phyloP scores from a whole-genome alignment of 1,140 invertebrate genomes.

The Hycleus cichorii region DNA sequence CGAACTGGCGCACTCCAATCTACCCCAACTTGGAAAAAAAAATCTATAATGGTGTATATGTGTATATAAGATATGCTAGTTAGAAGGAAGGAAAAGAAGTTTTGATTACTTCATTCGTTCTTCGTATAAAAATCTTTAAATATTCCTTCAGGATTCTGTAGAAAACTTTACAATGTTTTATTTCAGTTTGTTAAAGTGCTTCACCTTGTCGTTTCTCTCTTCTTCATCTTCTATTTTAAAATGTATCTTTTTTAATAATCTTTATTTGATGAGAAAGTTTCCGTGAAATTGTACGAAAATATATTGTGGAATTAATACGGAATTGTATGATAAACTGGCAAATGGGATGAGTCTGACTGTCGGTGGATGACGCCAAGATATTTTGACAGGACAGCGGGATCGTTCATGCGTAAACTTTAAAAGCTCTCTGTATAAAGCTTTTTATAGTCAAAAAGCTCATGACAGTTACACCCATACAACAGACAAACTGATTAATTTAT shows the following conservation, averaged over 20 bases:
- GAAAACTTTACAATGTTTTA: no score
- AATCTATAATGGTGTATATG: slow-evolving; percentile 41
- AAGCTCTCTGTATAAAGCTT: slow-evolving; percentile 26
- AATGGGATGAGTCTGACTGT: slow-evolving; percentile 18
- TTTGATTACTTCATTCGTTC: slow-evolving; percentile 32
- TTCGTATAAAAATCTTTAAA: no score
- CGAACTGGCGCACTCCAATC: slow-evolving; percentile 26
- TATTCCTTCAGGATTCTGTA: no score
- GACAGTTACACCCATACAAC: slow-evolving; percentile 27
- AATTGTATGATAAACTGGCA: slow-evolving; percentile 23
- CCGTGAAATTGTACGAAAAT: no score
- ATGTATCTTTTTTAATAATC: no score
- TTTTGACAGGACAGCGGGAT: slow-evolving; percentile 25
- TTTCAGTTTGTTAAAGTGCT: no score
- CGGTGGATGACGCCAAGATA: slow-evolving; percentile 22
- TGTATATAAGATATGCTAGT: slow-evolving; percentile 40
- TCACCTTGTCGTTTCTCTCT: no score
- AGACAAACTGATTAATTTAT: background rate
- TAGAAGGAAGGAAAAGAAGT: slow-evolving; percentile 37
- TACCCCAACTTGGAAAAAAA: slow-evolving; percentile 37
- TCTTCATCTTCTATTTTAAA: no score
- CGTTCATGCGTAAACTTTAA: slow-evolving; percentile 31
- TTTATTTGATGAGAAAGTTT: no score
- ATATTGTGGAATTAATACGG: slow-evolving; percentile 14
- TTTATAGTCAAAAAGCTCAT: slow-evolving; percentile 29